A percentile compares a stretch with the other conserved stretches of the same genome.
phyloP scores from a whole-genome alignment of 1,140 invertebrate genomes.

The Psilanteris sp. region DNA sequence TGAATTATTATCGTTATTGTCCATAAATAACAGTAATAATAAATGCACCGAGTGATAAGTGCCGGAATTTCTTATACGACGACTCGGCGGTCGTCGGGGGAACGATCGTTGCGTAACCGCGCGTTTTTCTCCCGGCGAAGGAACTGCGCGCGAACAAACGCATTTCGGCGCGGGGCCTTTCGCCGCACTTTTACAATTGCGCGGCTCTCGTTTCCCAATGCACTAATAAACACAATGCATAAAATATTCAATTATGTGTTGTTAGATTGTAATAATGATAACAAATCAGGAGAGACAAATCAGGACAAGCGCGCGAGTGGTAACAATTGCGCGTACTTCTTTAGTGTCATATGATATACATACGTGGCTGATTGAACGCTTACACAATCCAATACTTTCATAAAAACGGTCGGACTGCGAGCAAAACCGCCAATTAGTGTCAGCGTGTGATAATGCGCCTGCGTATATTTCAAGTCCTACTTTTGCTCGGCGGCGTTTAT shows the following conservation, averaged over 20 bases:
- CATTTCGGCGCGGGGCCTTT: constrained; percentile 47
- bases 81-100: too few species aligned
- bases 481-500: constrained; percentile 16
- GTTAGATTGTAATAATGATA: constrained; percentile 57
- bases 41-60: too few species aligned
- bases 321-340: constrained; percentile 46
- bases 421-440: constrained; percentile 54
- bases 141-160: constrained; percentile 16
- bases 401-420: constrained; percentile 38
- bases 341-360: constrained; percentile 48
- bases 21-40: too few species aligned
- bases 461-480: constrained; percentile 25
- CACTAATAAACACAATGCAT: constrained; percentile 51
- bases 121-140: too few species aligned
- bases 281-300: constrained; percentile 56
- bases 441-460: constrained; percentile 43
- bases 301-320: constrained; percentile 36
- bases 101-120: too few species aligned
- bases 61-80: too few species aligned
- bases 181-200: constrained; percentile 32
- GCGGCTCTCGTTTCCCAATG: constrained; percentile 32
- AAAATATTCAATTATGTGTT: constrained; percentile 57
- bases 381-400: constrained; percentile 44
- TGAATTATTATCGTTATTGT: too few species aligned
- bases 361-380: constrained; percentile 40